phyloP scores from a whole-genome alignment of 2,888 invertebrate species.

The Miltochrista miniata region DNA sequence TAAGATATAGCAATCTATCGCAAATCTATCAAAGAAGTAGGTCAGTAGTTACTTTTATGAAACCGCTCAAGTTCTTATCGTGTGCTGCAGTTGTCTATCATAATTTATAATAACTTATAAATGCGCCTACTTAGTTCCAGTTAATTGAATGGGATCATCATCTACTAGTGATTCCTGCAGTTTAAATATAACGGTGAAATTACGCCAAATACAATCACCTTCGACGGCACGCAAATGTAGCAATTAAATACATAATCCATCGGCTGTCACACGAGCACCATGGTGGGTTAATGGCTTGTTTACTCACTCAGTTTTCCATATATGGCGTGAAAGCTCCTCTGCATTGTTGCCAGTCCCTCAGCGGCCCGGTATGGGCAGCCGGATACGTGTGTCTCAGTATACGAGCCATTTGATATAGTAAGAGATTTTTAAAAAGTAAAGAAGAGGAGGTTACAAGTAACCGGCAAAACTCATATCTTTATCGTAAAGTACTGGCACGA shows the following conservation, averaged over 20 bases:
- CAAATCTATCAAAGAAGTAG: too few species aligned
- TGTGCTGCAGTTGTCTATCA: neutral
- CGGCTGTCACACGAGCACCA: constrained; percentile 62
- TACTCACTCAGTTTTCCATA: constrained; percentile 67
- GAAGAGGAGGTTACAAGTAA: neutral
- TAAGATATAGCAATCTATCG: constrained; percentile 1
- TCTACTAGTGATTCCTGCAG: too few species aligned
- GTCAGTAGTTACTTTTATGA: neutral
- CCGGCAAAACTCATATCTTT: neutral
- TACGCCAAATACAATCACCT: constrained; percentile 41
- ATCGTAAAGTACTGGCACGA: neutral
- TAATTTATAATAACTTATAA: too few species aligned
- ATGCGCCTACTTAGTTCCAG: neutral
- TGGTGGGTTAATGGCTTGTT: constrained; percentile 72
- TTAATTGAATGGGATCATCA: neutral
- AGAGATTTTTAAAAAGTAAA: constrained; percentile 50
- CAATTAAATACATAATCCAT: constrained; percentile 78
- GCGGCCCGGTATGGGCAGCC: constrained; percentile 55
- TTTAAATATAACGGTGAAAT: constrained; percentile 2
- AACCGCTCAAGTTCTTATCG: neutral
- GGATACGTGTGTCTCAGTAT: constrained; percentile 60
- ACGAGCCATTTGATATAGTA: constrained; percentile 52
- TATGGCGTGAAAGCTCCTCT: constrained; percentile 79
- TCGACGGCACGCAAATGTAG: constrained; percentile 62
- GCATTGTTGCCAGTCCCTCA: constrained; percentile 73